Evolutionary conservation across 1,140 invertebrate genomes (phyloP), one percentile per base, ranked within the genome.

Genomic region (Pteromalus puparum): DNA sequence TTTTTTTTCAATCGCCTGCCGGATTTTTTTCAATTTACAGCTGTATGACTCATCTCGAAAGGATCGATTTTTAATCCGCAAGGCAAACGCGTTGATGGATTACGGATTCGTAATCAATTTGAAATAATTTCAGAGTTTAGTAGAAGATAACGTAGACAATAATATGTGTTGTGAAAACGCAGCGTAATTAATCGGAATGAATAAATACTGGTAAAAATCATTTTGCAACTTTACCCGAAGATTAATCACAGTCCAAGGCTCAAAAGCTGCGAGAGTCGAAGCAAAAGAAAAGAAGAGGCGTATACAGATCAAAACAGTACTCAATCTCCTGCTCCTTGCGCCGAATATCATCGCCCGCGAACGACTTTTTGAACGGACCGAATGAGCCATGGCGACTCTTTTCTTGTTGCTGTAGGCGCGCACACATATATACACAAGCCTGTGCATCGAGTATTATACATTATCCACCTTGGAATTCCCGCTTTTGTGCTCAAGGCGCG

Each of bases 171-270:
- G 28, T 10, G 79, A 83, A 74, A 81, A 72, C 18, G 48, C 72
- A 84, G 83, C 65, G 73, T 81, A 85, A 85, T 85, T 81, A 85
- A 85, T 85, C 78, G 78, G 34, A 72, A 81, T 42, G 78, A 34
- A 67, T 81, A 76, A 85, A 76, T 48, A 61, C 79, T 38, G 79
- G 79, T 77, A 53, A 85, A 77, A 81, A 77, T 85, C 26, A 77
- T 81, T 85, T 81, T 80, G 38, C 75, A 84, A 67, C 77, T 80
- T 42, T 21, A 30, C 48, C 2, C 9, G 28, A 26, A 75, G 79
- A 85, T 85, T 81, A 77, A 85, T 85, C 76, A 61, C 79, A 65
- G 28, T 81, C 73, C 38, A 81, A 53, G 30, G 78, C 42, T 34
- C 30, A 34, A 34, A 5, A 34, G 30, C 30, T 0, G n/a, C 42